These are phyloP conservation scores for Pempheris klunzingeri DNA, from an alignment of 2,797 vertebrate genomes.

Conservation along the genomic window DNA sequence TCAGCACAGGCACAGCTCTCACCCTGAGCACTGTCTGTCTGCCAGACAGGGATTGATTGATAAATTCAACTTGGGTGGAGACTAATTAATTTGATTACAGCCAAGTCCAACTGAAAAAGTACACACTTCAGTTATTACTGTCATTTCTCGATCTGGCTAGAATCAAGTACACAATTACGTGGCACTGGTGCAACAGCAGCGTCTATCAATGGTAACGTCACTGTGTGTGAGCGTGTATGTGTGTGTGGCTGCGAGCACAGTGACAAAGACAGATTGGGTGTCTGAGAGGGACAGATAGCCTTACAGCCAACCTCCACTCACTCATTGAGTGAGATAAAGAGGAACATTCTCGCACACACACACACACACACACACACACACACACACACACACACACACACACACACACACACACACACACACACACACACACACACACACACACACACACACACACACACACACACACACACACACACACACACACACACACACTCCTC, in stretches of 20 bases:
- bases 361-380: constrained; percentile 25
- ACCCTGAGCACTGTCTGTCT: constrained; percentile 52
- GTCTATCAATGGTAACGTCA: constrained; percentile 24
- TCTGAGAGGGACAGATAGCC: constrained; percentile 80
- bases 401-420: constrained; percentile 26
- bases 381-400: constrained; percentile 20
- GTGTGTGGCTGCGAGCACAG: constrained; percentile 37
- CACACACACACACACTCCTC: constrained; percentile 44
- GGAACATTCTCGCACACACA: constrained; percentile 45
- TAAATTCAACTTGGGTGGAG: not conserved
- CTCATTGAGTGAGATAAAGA: constrained; percentile 78
- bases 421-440: constrained; percentile 30
- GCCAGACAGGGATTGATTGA: constrained; percentile 29
- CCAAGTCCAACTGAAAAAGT: not conserved
- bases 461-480: constrained; percentile 27
- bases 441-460: constrained; percentile 15
- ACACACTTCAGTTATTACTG: not conserved
- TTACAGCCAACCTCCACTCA: constrained; percentile 76
- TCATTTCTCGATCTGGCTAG: not conserved
- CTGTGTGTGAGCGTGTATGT: constrained; percentile 31
- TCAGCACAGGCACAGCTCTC: constrained; percentile 62
- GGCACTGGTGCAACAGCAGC: constrained; percentile 4
- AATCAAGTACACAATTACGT: constrained; percentile 5
- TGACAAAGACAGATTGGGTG: constrained; percentile 81
- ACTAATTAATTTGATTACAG: constrained; percentile 2